Base-by-base conservation (phyloP, 64 coral and sea anemone species). In the Dendrophyllia cribrosa region DNA sequence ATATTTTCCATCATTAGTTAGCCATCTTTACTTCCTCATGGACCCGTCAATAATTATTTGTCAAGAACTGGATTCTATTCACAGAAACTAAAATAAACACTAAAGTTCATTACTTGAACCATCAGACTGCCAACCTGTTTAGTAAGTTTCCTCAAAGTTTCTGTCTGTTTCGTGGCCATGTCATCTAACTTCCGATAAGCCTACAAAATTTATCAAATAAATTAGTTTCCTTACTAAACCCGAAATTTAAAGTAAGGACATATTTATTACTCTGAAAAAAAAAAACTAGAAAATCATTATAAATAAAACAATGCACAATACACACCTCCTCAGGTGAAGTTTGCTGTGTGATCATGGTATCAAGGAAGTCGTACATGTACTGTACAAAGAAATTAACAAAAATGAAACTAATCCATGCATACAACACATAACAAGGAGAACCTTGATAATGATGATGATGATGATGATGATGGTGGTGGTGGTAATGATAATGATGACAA, bases 141-240 rank as follows among this genome's bases (percentile, higher is more conserved):
- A 10, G 97, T 99, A 46, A 99, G 88, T 88, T 99, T 99, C 62
- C 97, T 84, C n/a, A 99, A 85, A 4, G 91, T 83, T 65, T 99
- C 97, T 84, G 97, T 99, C 65, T 99, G 97, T 94, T 96, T 99
- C 48, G 97, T 99, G 67, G 97, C 97, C 97, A 99, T 99, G 47
- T 99, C 97, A 96, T 99, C 97, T 91, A 99, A 99, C n/a, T 95
- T 99, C 70, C 97, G 76, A 77, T 96, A 99, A 70, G 97, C 97
- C 97, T 99, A 20, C 0, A 59, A 67, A 83, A 83, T 53, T 3
- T 26, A 75, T 17, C 15, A 78, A 47, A 90, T 56, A 56, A 4
- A 56, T 56, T 0, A 56, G 7, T 56, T 56, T 7, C 53, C 34
- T 34, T 34, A 34, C 34, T 34, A 34, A 34, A 34, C 34, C 34